Evolutionary conservation across 2,113 vertebrate genomes (phyloP).

Genomic region (Nycticebus coucang): DNA sequence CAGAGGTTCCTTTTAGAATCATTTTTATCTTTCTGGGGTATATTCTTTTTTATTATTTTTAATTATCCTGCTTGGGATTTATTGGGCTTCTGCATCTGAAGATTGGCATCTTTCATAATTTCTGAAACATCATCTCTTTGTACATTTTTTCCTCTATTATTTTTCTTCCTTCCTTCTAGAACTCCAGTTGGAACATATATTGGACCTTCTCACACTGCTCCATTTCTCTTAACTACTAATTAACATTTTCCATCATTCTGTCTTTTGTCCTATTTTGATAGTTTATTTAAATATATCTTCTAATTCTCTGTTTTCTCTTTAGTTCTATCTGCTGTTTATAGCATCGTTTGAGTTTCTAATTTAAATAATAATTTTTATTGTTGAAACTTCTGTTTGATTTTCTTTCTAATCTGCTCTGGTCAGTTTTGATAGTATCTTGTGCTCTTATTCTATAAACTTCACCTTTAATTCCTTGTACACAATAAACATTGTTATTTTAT

Average conservation of each 20-base stretch:
- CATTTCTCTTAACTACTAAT: constrained; percentile 1
- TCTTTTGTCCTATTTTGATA: constrained; percentile 30
- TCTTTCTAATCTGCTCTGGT: constrained; percentile 3
- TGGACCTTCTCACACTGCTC: not conserved
- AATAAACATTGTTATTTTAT: not conserved
- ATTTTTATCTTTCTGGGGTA: constrained; percentile 33
- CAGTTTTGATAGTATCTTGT: not conserved
- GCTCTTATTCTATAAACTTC: not conserved
- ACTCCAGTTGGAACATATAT: not conserved
- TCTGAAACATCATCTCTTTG: not conserved
- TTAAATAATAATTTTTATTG: constrained; percentile 17
- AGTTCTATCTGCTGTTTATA: constrained; percentile 25
- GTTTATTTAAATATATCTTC: constrained; percentile 26
- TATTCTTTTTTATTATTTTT: constrained; percentile 26
- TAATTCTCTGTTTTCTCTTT: constrained; percentile 12
- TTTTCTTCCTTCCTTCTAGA: not conserved
- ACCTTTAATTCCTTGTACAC: constrained; percentile 29
- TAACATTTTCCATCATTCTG: constrained; percentile 14
- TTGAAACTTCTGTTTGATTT: not conserved
- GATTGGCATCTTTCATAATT: not conserved
- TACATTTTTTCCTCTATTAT: not conserved
- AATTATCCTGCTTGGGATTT: not conserved
- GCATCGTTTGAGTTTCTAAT: not conserved
- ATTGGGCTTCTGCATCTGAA: constrained; percentile 18
- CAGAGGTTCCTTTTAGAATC: constrained; percentile 7